Evolutionary conservation across 2,797 vertebrate species (phyloP).

Genomic region (Hapalemur alaotrensis): DNA sequence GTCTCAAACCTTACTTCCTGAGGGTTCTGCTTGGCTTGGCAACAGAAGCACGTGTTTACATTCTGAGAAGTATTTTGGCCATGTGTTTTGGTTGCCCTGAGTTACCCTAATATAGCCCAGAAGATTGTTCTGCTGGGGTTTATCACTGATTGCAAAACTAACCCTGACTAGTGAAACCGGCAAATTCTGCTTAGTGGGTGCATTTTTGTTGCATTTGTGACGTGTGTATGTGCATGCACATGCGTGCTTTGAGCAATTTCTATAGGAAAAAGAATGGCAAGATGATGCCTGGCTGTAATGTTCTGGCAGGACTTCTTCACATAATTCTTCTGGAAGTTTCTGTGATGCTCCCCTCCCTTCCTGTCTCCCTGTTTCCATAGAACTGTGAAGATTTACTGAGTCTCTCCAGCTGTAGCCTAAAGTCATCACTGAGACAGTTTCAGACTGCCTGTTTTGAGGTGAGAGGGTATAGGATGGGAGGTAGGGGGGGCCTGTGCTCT

Average conservation of each 20-base stretch:
- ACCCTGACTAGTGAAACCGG: slow-evolving; percentile 16
- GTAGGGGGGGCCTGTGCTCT: not conserved
- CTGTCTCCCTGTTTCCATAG: slow-evolving; percentile 50
- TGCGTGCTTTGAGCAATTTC: not conserved
- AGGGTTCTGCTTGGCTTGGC: slow-evolving; percentile 19
- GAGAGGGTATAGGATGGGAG: not conserved
- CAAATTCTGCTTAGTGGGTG: slow-evolving; percentile 9
- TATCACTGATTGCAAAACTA: slow-evolving; percentile 51
- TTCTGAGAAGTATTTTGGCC: slow-evolving; percentile 45
- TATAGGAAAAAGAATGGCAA: slow-evolving; percentile 53
- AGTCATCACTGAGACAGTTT: slow-evolving; percentile 25
- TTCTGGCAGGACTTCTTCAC: slow-evolving; percentile 12
- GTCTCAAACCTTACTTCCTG: slow-evolving; percentile 40
- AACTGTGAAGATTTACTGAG: slow-evolving; percentile 15
- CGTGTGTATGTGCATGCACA: not conserved
- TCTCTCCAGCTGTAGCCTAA: slow-evolving; percentile 38
- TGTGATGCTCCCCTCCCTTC: not conserved
- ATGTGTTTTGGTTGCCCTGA: slow-evolving; percentile 32
- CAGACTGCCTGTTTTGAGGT: not conserved
- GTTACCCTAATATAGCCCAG: slow-evolving; percentile 7
- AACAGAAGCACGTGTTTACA: slow-evolving; percentile 32
- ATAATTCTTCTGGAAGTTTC: slow-evolving; percentile 42
- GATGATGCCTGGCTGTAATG: slow-evolving; percentile 28
- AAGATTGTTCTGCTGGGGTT: not conserved
- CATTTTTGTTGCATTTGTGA: not conserved